These are phyloP conservation scores for Miichthys miiuy DNA, from an alignment of 2,797 vertebrate genomes.

Conservation along the genomic window DNA sequence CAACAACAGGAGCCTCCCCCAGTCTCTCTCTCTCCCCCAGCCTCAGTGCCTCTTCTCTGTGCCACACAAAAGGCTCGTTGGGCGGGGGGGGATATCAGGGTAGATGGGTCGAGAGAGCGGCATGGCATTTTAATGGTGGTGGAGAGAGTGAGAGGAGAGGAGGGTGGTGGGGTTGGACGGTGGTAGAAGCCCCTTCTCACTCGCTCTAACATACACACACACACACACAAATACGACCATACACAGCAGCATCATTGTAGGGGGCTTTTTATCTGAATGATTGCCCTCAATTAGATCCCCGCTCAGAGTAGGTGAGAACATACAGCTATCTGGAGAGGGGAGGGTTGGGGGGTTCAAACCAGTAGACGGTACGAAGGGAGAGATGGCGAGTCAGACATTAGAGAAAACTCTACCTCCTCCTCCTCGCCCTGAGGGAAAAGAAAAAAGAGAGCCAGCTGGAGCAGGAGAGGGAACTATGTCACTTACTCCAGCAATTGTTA, in stretches of 20 bases:
- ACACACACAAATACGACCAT: slow-evolving; percentile 8
- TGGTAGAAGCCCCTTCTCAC: slow-evolving; percentile 21
- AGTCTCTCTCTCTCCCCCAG: slow-evolving; percentile 43
- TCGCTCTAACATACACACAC: slow-evolving; percentile 5
- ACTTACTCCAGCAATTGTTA: neutral
- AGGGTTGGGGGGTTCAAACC: slow-evolving; percentile 32
- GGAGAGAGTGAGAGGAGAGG: slow-evolving; percentile 64
- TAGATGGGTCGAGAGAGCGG: slow-evolving; percentile 88
- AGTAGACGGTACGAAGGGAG: slow-evolving; percentile 22
- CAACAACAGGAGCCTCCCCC: slow-evolving; percentile 70
- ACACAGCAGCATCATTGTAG: slow-evolving; percentile 79
- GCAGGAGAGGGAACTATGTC: neutral
- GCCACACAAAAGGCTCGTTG: slow-evolving; percentile 76
- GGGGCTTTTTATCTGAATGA: slow-evolving; percentile 89
- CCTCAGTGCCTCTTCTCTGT: slow-evolving; percentile 63
- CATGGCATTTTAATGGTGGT: slow-evolving; percentile 92
- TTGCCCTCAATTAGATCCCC: slow-evolving; percentile 94
- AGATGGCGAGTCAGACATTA: slow-evolving; percentile 15
- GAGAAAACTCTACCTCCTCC: slow-evolving; percentile 8
- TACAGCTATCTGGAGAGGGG: slow-evolving; percentile 66
- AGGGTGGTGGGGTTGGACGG: slow-evolving; percentile 54
- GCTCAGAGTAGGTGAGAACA: slow-evolving; percentile 81
- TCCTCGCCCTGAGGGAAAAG: neutral
- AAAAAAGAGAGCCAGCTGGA: slow-evolving; percentile 6
- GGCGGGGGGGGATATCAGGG: slow-evolving; percentile 79